Percentiles rank a stretch among this genome's conserved stretches.
Evolutionary conservation across 2,888 invertebrate species (phyloP).

Genomic region (Nomada ferruginata): DNA sequence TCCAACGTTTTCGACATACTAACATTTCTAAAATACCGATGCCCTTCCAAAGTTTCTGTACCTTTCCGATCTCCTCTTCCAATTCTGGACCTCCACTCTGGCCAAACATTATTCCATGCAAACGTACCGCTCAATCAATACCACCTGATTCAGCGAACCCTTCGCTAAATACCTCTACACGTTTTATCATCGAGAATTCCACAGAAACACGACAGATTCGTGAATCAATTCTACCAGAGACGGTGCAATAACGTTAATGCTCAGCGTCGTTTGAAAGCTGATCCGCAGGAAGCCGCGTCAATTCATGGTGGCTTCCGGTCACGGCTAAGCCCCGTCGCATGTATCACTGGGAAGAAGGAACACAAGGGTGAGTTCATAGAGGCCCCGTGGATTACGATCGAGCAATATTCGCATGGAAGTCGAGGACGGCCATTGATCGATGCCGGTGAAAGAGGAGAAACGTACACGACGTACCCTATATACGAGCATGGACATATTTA

Average conservation of each 20-base stretch:
- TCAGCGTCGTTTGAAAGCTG: conserved; percentile 37
- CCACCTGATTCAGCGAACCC: background rate
- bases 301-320: conserved; percentile 41
- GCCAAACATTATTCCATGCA: too few species aligned
- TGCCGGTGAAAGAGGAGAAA: conserved; percentile 39
- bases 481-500: conserved; percentile 33
- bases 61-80: background rate
- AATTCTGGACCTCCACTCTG: background rate
- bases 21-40: background rate
- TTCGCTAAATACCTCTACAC: background rate
- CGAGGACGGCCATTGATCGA: conserved; percentile 54
- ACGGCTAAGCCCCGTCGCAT: conserved; percentile 36
- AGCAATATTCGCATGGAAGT: conserved; percentile 58
- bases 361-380: conserved; percentile 17
- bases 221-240: conserved; percentile 21
- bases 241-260: conserved; percentile 59
- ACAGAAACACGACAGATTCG: conserved; percentile 6
- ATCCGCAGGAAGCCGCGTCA: conserved; percentile 41
- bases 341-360: conserved; percentile 29
- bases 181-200: background rate
- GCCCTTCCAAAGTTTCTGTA: background rate
- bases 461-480: background rate
- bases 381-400: conserved; percentile 44
- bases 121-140: background rate
- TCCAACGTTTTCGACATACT: background rate